Percentiles rank a stretch among this genome's conserved stretches.
phyloP scores from a whole-genome alignment of 2,888 invertebrate genomes.

The Heliconius aoede region DNA sequence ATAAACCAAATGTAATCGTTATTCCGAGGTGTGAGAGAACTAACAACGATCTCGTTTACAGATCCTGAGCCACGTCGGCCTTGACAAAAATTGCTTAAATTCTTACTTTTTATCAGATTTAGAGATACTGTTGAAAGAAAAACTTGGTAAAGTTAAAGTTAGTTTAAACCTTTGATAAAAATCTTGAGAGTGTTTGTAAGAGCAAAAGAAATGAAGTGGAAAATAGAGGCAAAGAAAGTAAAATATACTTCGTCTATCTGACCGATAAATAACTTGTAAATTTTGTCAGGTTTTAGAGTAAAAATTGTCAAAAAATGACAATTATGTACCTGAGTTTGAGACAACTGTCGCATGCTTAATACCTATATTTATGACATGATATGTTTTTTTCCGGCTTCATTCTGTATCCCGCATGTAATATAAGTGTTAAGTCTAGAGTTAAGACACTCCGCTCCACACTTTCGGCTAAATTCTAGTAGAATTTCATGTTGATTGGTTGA shows the following conservation, averaged over 20 bases:
- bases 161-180: constrained; percentile 8
- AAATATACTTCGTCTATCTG: neutral
- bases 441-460: too few species aligned
- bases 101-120: neutral
- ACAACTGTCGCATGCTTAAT: neutral
- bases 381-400: too few species aligned
- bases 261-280: neutral
- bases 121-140: constrained; percentile 1
- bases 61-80: too few species aligned
- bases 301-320: neutral
- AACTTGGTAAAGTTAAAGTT: neutral
- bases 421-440: too few species aligned
- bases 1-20: too few species aligned
- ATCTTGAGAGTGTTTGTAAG: neutral
- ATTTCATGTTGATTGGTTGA: too few species aligned
- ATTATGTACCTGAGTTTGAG: neutral
- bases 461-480: too few species aligned
- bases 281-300: neutral
- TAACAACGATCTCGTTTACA: too few species aligned
- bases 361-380: neutral
- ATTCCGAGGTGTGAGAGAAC: too few species aligned
- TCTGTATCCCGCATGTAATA: too few species aligned
- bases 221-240: neutral
- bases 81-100: neutral
- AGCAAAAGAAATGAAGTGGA: constrained; percentile 3